These are phyloP conservation scores for Drosophila hydei DNA, from an alignment of 1,140 invertebrate genomes.

Conservation along the genomic window DNA sequence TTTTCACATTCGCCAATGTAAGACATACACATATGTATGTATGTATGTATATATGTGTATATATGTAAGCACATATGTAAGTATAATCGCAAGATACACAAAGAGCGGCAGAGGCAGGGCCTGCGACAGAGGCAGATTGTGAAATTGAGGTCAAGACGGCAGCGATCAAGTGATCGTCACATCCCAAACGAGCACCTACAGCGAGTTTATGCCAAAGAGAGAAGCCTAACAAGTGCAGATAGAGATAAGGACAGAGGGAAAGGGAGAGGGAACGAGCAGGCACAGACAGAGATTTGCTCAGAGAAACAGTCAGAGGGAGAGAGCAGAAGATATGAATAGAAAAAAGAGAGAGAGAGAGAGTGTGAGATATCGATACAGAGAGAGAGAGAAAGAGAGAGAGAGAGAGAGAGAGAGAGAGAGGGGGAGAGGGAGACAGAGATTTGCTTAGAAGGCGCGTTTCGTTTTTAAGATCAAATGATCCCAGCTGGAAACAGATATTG, in stretches of 20 bases:
- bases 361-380: not conserved
- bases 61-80: conserved; percentile 5
- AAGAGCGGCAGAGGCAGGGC: not conserved
- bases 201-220: not conserved
- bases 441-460: no score
- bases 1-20: conserved; percentile 15
- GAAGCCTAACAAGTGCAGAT: not conserved
- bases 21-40: not conserved
- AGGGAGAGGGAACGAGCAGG: not conserved
- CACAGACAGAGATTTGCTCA: no score
- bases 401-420: not conserved
- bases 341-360: not conserved
- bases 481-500: no score
- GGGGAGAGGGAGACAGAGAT: not conserved
- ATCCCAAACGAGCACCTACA: conserved; percentile 10
- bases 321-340: no score
- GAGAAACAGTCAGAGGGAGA: not conserved
- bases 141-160: conserved; percentile 71
- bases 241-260: not conserved
- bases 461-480: no score
- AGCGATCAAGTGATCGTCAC: conserved; percentile 39
- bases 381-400: not conserved
- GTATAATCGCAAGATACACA: conserved; percentile 10
- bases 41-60: not conserved
- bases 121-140: conserved; percentile 39